These are phyloP conservation scores for Trachelus stipa DNA, from an alignment of 2,888 invertebrate species.

Conservation along the genomic window DNA sequence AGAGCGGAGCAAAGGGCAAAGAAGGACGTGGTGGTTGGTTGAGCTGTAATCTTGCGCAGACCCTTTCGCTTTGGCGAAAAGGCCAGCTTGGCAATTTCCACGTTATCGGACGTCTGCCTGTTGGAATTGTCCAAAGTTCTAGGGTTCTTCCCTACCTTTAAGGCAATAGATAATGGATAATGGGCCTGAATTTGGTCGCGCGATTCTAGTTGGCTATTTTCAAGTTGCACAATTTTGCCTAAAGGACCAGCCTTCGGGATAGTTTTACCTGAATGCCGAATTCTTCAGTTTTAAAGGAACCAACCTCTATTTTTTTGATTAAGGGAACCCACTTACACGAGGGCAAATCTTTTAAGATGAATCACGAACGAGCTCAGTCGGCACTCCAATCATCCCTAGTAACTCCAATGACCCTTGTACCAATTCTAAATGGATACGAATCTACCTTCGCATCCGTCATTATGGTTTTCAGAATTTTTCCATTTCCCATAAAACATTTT, in stretches of 20 bases:
- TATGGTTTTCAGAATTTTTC: too few species aligned
- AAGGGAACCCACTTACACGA: too few species aligned
- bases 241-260: neutral
- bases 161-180: neutral
- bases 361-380: too few species aligned
- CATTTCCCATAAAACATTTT: neutral
- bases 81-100: neutral
- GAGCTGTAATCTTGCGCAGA: neutral
- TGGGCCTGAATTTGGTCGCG: neutral
- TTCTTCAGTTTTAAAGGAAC: too few species aligned
- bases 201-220: neutral
- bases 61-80: neutral
- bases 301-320: too few species aligned
- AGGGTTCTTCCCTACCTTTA: neutral
- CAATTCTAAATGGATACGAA: too few species aligned
- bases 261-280: too few species aligned
- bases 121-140: neutral
- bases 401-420: too few species aligned
- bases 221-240: neutral
- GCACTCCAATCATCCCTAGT: too few species aligned
- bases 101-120: neutral
- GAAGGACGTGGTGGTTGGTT: neutral
- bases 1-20: neutral
- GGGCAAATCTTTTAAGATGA: too few species aligned
- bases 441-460: too few species aligned